Evolutionary conservation across 2,888 invertebrate genomes (phyloP), one percentile per base, ranked within the genome.

Genomic region (Drosophila colorata): DNA sequence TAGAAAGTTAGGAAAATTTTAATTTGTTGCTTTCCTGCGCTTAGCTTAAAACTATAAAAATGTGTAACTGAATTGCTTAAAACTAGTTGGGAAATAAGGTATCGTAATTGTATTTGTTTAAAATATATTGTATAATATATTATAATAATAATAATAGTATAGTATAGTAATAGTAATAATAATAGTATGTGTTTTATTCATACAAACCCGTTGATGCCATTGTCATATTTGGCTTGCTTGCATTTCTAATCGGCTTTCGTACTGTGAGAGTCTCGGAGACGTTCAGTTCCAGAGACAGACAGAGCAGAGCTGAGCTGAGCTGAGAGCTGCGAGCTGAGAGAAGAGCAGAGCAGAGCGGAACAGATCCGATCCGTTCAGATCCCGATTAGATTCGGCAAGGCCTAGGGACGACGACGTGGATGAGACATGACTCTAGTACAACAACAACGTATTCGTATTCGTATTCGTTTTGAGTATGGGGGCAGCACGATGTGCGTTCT

Each of bases 211-310:
- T 87, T 65, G 66, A 74, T 64, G 75, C 79, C 79, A 78, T 69
- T 81, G 73, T 65, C 58, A 69, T 69, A 69, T 58, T 76, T 72
- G 87, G 86, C 78, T 84, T 75, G 73, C 80, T 76, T 77, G 86
- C 84, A 78, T 83, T 80, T 87, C 82, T 87, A 85, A 87, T 80
- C 86, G 86, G 78, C 80, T 80, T 80, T 80, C 80, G 78, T 74
- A 78, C 85, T 84, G 75, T 78, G 81, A 72, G 81, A 83, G 81
- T 81, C 84, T 83, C 80, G 70, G 72, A 77, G 74, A 78, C 71
- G 53, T 67, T 63, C 79, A 77, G 81, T 74, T 69, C 84, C 84
- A 80, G 70, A 82, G 80, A 80, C 82, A 80, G 77, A 69, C 75
- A 74, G 70, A 75, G 64, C 71, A 72, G 81, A 87, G 75, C 56